Evolutionary conservation across 2,888 invertebrate genomes (phyloP).

Genomic region (Troides oblongomaculatus): DNA sequence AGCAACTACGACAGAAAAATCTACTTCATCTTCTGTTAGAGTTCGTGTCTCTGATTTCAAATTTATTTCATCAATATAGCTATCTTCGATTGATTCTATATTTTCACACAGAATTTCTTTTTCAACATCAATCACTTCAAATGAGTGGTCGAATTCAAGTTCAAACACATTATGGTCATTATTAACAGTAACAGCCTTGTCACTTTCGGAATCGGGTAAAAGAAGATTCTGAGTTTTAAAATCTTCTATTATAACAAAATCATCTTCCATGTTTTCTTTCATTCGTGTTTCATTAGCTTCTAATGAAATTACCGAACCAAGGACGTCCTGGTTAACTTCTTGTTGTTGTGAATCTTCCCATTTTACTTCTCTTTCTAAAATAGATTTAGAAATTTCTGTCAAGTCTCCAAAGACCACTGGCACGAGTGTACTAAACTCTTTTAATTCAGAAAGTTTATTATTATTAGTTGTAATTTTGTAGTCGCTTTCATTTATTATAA

Average conservation of each 20-base stretch:
- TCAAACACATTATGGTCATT: slow-evolving; percentile 8
- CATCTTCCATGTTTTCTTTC: slow-evolving; percentile 14
- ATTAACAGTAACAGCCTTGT: neutral
- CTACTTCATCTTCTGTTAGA: neutral
- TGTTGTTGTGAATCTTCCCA: slow-evolving; percentile 15
- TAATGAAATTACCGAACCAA: neutral
- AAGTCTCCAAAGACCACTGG: slow-evolving; percentile 56
- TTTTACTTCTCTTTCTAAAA: slow-evolving; percentile 29
- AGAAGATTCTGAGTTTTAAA: slow-evolving; percentile 6
- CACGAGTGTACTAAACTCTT: slow-evolving; percentile 41
- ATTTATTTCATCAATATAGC: neutral
- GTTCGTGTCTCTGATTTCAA: neutral
- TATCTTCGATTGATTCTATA: neutral
- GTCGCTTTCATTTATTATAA: slow-evolving; percentile 30
- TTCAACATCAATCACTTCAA: slow-evolving; percentile 27
- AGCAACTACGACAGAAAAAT: neutral
- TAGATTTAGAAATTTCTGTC: slow-evolving; percentile 32
- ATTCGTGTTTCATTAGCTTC: neutral
- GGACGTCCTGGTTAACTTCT: slow-evolving; percentile 30
- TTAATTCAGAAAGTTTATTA: neutral
- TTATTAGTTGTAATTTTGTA: slow-evolving; percentile 44
- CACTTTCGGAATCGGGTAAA: neutral
- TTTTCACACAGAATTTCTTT: slow-evolving; percentile 21
- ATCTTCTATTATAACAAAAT: slow-evolving; percentile 22
- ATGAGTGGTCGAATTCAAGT: slow-evolving; percentile 24